A percentile compares a stretch with the other conserved stretches of the same genome.
Conservation (phyloP, 2,888 invertebrate genomes). For the Acleris literana region DNA sequence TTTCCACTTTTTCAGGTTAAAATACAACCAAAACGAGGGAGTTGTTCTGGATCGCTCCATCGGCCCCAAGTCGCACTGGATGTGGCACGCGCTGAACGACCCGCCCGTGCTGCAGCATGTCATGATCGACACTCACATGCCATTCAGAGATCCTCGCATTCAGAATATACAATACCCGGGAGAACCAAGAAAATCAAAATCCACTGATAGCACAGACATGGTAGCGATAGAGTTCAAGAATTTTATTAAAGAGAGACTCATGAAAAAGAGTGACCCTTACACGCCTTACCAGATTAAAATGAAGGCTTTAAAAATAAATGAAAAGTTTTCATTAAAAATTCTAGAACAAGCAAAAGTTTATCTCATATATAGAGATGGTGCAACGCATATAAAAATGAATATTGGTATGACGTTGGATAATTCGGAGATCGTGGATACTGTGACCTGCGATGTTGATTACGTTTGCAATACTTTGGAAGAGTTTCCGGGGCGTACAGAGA, state of each 20-base stretch:
- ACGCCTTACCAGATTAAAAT: conserved; percentile 76
- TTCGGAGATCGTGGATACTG: conserved; percentile 77
- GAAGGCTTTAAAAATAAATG: conserved; percentile 76
- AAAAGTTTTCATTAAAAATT: conserved; percentile 69
- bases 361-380: conserved; percentile 68
- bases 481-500: conserved; percentile 60
- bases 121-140: conserved; percentile 73
- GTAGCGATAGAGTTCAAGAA: conserved; percentile 74
- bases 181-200: conserved; percentile 43
- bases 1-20: conserved; percentile 62
- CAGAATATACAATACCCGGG: conserved; percentile 53
- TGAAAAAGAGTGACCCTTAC: conserved; percentile 65
- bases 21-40: conserved; percentile 80
- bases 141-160: conserved; percentile 71
- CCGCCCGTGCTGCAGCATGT: conserved; percentile 74
- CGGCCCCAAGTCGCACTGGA: conserved; percentile 74
- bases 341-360: conserved; percentile 73
- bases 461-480: conserved; percentile 55
- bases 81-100: conserved; percentile 77
- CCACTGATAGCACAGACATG: conserved; percentile 70
- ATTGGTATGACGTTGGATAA: conserved; percentile 79
- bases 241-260: conserved; percentile 72
- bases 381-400: conserved; percentile 68
- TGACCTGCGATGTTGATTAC: conserved; percentile 61
- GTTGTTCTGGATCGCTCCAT: conserved; percentile 67